phyloP scores from a whole-genome alignment of 2,113 vertebrate species.

The Sapayoa aenigma region DNA sequence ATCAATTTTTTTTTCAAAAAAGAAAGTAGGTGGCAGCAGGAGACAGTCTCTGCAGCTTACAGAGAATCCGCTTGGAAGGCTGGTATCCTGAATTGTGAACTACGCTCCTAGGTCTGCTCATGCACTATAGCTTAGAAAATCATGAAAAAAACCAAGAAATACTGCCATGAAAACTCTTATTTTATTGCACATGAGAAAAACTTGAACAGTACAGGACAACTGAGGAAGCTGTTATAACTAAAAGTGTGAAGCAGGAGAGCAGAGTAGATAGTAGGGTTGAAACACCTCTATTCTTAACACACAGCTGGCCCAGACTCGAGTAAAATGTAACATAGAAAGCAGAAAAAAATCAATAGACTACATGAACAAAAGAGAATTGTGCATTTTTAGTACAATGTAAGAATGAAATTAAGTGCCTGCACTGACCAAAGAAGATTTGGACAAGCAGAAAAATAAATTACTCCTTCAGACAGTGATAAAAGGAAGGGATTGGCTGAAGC shows the following conservation, averaged over 20 bases:
- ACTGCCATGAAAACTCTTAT: not conserved
- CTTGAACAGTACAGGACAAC: not conserved
- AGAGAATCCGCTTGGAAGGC: not conserved
- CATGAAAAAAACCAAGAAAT: not conserved
- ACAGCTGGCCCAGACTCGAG: not conserved
- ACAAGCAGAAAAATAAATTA: conserved; percentile 57
- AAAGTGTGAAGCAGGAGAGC: not conserved
- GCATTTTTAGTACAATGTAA: conserved; percentile 4
- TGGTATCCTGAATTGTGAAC: not conserved
- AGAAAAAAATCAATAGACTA: not conserved
- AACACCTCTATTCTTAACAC: not conserved
- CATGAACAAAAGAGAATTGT: not conserved
- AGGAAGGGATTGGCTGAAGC: not conserved
- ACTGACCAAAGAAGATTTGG: conserved; percentile 14
- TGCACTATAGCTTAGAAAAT: not conserved
- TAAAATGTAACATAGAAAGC: not conserved
- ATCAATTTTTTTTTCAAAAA: not conserved
- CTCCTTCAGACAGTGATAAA: conserved; percentile 18
- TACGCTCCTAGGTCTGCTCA: not conserved
- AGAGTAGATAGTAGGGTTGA: not conserved
- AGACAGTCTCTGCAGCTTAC: not conserved
- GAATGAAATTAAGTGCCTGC: conserved; percentile 15
- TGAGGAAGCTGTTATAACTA: not conserved
- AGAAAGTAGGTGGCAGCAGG: not conserved
- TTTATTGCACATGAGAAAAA: not conserved